These are phyloP conservation scores for Helicoverpa assulta DNA, from an alignment of 2,888 invertebrate genomes.

Conservation along the genomic window DNA sequence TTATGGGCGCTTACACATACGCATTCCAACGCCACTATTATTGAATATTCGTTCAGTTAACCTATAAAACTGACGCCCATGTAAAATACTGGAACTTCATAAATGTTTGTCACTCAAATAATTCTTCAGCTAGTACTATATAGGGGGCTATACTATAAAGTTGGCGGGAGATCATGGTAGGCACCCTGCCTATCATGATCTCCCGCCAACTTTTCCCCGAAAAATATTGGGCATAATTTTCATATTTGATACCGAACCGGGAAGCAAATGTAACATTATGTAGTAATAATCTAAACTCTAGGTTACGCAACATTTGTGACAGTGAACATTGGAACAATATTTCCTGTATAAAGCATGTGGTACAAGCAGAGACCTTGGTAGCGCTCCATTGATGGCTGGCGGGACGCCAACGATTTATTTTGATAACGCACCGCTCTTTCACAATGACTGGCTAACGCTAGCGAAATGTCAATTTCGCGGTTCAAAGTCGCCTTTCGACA, in stretches of 20 bases:
- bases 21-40: neutral
- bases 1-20: conserved; percentile 4
- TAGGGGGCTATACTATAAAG: no score
- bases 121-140: no score
- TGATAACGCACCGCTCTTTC: conserved; percentile 68
- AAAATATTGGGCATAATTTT: no score
- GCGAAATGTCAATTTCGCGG: conserved; percentile 56
- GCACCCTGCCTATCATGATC: no score
- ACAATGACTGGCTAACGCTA: conserved; percentile 57
- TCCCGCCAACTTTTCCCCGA: no score
- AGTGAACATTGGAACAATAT: conserved; percentile 36
- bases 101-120: no score
- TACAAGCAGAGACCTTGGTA: conserved; percentile 66
- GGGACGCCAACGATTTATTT: conserved; percentile 70
- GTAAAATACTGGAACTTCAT: no score
- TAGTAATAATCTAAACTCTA: neutral
- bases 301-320: conserved; percentile 30
- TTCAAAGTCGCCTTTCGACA: conserved; percentile 44
- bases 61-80: no score
- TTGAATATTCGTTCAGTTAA: neutral
- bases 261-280: no score
- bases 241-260: no score
- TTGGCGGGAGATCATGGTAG: no score
- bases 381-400: conserved; percentile 67
- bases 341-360: conserved; percentile 43